Base-by-base conservation (phyloP, 2,888 invertebrate genomes). In the Lutraria lutraria region DNA sequence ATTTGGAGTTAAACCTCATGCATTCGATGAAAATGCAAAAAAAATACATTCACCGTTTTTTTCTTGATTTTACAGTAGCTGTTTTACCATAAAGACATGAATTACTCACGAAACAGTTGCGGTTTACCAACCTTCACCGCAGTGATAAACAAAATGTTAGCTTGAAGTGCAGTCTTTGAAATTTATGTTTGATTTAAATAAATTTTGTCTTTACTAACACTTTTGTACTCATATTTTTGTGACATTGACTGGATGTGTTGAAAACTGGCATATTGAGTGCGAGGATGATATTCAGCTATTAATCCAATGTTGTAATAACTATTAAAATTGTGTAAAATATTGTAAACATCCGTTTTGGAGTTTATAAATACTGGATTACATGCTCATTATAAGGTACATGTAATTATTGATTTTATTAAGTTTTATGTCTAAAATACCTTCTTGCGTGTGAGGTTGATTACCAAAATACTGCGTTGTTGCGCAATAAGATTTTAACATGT, bases 141-240 rank as follows among this genome's bases (percentile, higher is more conserved):
- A 68, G 25, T 68, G 63, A 68, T 68, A 25, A 68, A 68, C 63
- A 68, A n/a, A 68, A 25, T n/a, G n/a, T 25, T 68, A n/a, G 63
- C 25, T n/a, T 19, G 0, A 16, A n/a, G 6, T 60, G 25, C 25
- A 25, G n/a, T 68, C 63, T 68, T n/a, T 68, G 63, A 68, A 68
- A n/a, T 68, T 68, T 25, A 68, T 25, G 63, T 68, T 68, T 10
- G 1, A 56, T 8, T n/a, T 68, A 68, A 68, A 68, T 68, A 12
- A 68, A 68, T 25, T 25, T 68, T 0, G 25, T n/a, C 8, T 60
- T 60, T 12, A 68, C n/a, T n/a, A 25, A 25, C 25, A 68, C n/a
- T 68, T 68, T 68, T 25, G 63, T n/a, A 25, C 25, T 68, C 63
- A 60, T 60, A 60, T 60, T 19, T 68, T 8, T 68, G 25, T 68